Evolutionary conservation across 2,797 vertebrate species (phyloP).

Genomic region (Arremon aurantiirostris): DNA sequence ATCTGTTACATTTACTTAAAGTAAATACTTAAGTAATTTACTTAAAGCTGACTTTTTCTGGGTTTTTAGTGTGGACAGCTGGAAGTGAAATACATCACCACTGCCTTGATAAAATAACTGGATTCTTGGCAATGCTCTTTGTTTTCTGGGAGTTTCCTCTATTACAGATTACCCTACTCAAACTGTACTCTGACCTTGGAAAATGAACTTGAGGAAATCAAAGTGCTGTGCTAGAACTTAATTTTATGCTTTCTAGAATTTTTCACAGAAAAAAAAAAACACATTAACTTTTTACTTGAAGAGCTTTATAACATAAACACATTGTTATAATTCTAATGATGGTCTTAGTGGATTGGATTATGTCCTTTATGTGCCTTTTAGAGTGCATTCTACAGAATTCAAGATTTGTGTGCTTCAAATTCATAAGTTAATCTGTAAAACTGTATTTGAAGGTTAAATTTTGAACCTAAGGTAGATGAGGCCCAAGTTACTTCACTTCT

Average conservation of each 20-base stretch:
- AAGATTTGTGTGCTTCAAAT: neutral
- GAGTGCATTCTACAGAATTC: neutral
- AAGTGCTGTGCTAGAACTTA: neutral
- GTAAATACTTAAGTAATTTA: neutral
- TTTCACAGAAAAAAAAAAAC: neutral
- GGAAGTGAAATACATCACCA: neutral
- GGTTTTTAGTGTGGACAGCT: neutral
- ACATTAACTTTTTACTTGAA: neutral
- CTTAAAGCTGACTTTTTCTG: neutral
- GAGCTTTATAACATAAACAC: neutral
- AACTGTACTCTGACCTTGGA: conserved; percentile 30
- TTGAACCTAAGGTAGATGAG: neutral
- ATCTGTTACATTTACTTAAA: neutral
- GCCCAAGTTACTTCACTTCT: neutral
- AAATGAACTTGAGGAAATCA: neutral
- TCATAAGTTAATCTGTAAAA: neutral
- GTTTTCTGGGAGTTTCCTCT: conserved; percentile 50
- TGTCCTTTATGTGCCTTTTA: neutral
- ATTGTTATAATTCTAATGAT: neutral
- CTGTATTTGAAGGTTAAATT: neutral
- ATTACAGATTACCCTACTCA: neutral
- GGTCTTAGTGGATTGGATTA: neutral
- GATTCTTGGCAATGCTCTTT: conserved; percentile 26
- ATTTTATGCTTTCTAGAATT: neutral
- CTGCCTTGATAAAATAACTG: conserved; percentile 14